Percentiles rank a stretch among this genome's conserved stretches.
Evolutionary conservation across 2,888 invertebrate genomes (phyloP).

Genomic region (Tortricodes alternella): DNA sequence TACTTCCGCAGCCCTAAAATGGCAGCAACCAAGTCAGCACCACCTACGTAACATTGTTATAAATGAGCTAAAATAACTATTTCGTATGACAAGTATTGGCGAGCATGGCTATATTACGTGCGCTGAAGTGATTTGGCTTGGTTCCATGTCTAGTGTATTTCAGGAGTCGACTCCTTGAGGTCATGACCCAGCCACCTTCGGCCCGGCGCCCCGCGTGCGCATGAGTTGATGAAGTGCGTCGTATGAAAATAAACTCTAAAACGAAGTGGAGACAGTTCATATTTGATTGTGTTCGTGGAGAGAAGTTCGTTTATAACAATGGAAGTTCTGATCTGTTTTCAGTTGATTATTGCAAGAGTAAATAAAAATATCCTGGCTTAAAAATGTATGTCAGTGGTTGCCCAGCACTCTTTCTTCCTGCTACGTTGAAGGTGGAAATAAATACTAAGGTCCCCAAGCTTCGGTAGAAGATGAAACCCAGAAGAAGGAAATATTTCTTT

Average conservation of each 20-base stretch:
- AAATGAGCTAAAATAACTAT: slow-evolving; percentile 25
- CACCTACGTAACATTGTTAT: neutral
- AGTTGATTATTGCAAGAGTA: too few species aligned
- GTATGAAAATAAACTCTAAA: neutral
- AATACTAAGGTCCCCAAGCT: too few species aligned
- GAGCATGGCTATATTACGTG: slow-evolving; percentile 17
- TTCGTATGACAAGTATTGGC: slow-evolving; percentile 16
- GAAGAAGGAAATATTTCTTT: too few species aligned
- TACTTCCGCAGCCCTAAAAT: neutral
- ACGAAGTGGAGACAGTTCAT: neutral
- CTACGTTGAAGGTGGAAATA: too few species aligned
- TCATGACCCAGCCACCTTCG: slow-evolving; percentile 62
- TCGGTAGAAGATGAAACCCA: too few species aligned
- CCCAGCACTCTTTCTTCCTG: too few species aligned
- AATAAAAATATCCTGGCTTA: too few species aligned
- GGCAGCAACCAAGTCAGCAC: neutral
- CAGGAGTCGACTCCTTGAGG: slow-evolving; percentile 55
- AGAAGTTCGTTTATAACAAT: neutral
- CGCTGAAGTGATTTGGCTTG: slow-evolving; percentile 49
- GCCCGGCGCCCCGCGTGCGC: slow-evolving; percentile 35
- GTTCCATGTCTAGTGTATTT: slow-evolving; percentile 59
- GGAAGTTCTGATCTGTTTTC: too few species aligned
- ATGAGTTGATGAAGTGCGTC: neutral
- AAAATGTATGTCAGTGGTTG: too few species aligned
- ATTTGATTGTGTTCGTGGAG: neutral